Evolutionary conservation across 2,888 invertebrate genomes (phyloP), one percentile per base, ranked within the genome.

Genomic region (Amphipoea lucens): DNA sequence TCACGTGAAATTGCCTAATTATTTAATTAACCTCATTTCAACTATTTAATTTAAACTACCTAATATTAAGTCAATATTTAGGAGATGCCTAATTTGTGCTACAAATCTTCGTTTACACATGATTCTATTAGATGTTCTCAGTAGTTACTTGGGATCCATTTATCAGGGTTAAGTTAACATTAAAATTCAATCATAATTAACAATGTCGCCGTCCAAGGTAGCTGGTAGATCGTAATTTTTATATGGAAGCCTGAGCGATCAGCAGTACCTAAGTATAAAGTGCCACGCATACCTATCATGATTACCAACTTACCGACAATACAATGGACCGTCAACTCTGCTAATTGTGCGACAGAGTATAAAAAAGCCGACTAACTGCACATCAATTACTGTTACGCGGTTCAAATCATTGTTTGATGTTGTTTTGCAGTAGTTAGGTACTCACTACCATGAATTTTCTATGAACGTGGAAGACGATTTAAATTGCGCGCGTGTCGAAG

Each of bases 361-460:
- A 82, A 89, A 89, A 89, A 89, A 83, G 60, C 66, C 68, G 78
- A 70, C 83, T 88, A 89, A 89, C 89, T 88, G 88, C 85, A 87
- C 89, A 88, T 84, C 81, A 79, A 89, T 87, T 89, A 83, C 89
- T 88, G 89, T 85, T 85, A 89, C 77, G 69, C 70, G 75, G 71
- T 86, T 78, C 67, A 74, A 82, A 82, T 74, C 74, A 80, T 83
- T 76, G 78, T 76, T 79, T 78, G 60, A 69, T 78, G 83, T 74
- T 83, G 78, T 83, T 83, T 70, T 74, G 66, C 60, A 57, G 71
- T 60, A 17, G 36, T 57, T 57, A 57, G 23, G 23, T 60, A 36
- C 17, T 23, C 23, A 45, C 42, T 62, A 57, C 40, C 48, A 60
- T 65, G 54, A 7, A 81, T 40, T 48, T 65, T 63, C 60, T 76